Percentiles rank a stretch among this genome's conserved stretches.
Evolutionary conservation across 1,140 invertebrate species (phyloP).

Genomic region (Apis mellifera): Amel_HAv3.1 CM009943.2:4705001-4705500

Average conservation of each 20-base stretch:
- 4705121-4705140: no score
- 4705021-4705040: no score
- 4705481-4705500: conserved; percentile 19
- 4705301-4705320: neutral
- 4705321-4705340: neutral
- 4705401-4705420: neutral
- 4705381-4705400: neutral
- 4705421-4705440: neutral
- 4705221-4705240: neutral
- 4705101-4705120: no score
- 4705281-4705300: neutral
- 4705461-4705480: neutral
- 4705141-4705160: no score
- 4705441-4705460: neutral
- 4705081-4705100: no score
- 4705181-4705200: no score
- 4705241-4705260: neutral
- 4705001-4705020: no score
- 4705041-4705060: no score
- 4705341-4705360: neutral
- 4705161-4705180: no score
- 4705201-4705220: no score
- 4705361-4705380: neutral
- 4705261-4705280: neutral
- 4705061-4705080: no score